Evolutionary conservation across 1,140 invertebrate genomes (phyloP).

Genomic region (Gryllus bimaculatus): DNA sequence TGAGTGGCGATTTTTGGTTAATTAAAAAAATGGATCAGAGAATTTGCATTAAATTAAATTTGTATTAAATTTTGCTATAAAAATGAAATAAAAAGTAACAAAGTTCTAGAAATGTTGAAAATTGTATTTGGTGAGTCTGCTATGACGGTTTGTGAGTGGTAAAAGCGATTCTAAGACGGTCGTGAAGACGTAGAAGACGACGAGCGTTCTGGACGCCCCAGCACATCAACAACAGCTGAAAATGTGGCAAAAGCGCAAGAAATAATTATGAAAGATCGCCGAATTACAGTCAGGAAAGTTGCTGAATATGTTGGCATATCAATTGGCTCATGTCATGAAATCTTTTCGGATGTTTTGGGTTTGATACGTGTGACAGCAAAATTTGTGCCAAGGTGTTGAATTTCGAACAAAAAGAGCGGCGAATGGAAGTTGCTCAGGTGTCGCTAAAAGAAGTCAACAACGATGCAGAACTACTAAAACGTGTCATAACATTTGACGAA

Average conservation of each 20-base stretch:
- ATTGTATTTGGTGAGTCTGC: too few species aligned
- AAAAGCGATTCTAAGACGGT: slow-evolving; percentile 20
- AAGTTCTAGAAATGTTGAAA: too few species aligned
- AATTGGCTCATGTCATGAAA: slow-evolving; percentile 10
- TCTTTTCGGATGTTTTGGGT: slow-evolving; percentile 11
- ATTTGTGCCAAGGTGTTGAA: background rate
- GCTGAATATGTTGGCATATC: slow-evolving; percentile 22
- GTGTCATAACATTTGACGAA: slow-evolving; percentile 9
- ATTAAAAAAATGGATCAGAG: too few species aligned
- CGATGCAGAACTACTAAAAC: slow-evolving; percentile 12
- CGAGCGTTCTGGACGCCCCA: background rate
- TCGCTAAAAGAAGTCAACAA: slow-evolving; percentile 11
- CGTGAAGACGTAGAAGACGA: background rate
- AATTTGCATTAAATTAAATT: too few species aligned
- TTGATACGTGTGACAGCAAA: slow-evolving; percentile 6
- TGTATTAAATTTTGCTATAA: too few species aligned
- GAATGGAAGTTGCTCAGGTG: background rate
- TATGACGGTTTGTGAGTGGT: slow-evolving; percentile 13
- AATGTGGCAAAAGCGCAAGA: slow-evolving; percentile 18
- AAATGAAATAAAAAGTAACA: too few species aligned
- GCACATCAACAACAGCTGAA: background rate
- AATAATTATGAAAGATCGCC: slow-evolving; percentile 26
- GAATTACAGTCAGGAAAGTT: slow-evolving; percentile 25
- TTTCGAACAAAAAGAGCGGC: background rate
- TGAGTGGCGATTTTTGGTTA: too few species aligned